These are phyloP conservation scores for Hesperia comma DNA, from an alignment of 2,888 invertebrate species.

Conservation along the genomic window DNA sequence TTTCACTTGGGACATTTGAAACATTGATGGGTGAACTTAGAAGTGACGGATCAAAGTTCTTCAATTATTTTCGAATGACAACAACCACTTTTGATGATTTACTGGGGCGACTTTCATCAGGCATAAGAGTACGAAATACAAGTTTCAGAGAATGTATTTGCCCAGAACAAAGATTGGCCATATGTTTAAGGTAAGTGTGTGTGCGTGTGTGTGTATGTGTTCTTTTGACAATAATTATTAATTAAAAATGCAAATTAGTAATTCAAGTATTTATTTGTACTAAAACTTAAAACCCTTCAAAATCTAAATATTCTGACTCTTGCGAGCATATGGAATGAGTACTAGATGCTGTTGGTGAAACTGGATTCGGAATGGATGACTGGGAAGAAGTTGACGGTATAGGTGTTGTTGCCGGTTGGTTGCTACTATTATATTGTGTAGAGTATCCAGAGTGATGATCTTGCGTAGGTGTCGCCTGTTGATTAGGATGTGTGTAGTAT, in stretches of 20 bases:
- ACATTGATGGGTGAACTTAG: too few relatives aligned
- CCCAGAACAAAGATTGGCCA: too few relatives aligned
- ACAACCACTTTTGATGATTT: too few relatives aligned
- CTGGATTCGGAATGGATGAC: conserved; percentile 41
- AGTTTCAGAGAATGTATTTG: too few relatives aligned
- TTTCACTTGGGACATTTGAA: too few relatives aligned
- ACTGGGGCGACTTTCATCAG: too few relatives aligned
- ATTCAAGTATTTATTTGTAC: conserved; percentile 48
- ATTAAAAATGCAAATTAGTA: conserved; percentile 45
- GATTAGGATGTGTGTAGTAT: conserved; percentile 43
- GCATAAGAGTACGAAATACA: too few relatives aligned
- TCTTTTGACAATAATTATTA: conserved; percentile 27
- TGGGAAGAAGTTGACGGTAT: conserved; percentile 42
- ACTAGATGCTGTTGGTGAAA: conserved; percentile 47
- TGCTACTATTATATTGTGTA: conserved; percentile 18
- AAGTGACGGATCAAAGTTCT: too few relatives aligned
- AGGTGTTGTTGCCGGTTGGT: conserved; percentile 15
- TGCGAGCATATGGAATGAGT: conserved; percentile 45
- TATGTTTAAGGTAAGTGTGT: conserved; percentile 13
- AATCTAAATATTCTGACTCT: conserved; percentile 47
- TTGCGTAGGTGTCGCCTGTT: conserved; percentile 49
- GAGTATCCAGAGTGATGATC: conserved; percentile 49
- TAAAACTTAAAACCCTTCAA: conserved; percentile 49
- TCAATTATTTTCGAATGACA: too few relatives aligned
- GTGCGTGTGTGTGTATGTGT: conserved; percentile 3